These are phyloP conservation scores for Aphelinus certus DNA, from an alignment of 1,140 invertebrate genomes.

Conservation along the genomic window DNA sequence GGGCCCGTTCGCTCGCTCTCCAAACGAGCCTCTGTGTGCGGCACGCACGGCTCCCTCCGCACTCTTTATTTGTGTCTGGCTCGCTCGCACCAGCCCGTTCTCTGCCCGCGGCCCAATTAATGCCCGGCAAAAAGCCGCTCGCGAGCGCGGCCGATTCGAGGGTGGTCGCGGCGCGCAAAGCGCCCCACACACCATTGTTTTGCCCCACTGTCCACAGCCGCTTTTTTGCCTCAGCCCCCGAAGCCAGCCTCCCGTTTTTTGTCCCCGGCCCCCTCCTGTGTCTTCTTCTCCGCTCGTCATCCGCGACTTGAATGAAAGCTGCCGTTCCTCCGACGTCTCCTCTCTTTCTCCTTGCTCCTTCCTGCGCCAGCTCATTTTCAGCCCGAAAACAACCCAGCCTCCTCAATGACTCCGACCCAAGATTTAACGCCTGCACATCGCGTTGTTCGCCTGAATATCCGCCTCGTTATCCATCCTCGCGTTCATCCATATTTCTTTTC, in stretches of 20 bases:
- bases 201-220: constrained; percentile 11
- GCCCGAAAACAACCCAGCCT: too few relatives aligned
- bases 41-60: neutral
- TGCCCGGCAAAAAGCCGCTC: constrained; percentile 49
- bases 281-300: neutral
- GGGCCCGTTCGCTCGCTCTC: neutral
- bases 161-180: constrained; percentile 53
- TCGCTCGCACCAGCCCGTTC: constrained; percentile 11
- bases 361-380: neutral
- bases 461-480: neutral
- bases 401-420: neutral
- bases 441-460: constrained; percentile 2
- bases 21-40: constrained; percentile 34
- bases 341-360: neutral
- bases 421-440: constrained; percentile 2
- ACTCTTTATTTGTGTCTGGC: neutral
- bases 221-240: neutral
- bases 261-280: neutral
- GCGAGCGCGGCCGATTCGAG: constrained; percentile 45
- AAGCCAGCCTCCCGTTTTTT: constrained; percentile 12
- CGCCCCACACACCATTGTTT: constrained; percentile 38
- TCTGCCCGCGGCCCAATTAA: constrained; percentile 54
- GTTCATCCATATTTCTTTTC: too few relatives aligned
- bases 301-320: constrained; percentile 14
- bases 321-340: neutral